Percentiles rank a stretch among this genome's conserved stretches.
Conservation (phyloP, 2,113 vertebrate genomes). For the Dissostichus mawsoni region DNA sequence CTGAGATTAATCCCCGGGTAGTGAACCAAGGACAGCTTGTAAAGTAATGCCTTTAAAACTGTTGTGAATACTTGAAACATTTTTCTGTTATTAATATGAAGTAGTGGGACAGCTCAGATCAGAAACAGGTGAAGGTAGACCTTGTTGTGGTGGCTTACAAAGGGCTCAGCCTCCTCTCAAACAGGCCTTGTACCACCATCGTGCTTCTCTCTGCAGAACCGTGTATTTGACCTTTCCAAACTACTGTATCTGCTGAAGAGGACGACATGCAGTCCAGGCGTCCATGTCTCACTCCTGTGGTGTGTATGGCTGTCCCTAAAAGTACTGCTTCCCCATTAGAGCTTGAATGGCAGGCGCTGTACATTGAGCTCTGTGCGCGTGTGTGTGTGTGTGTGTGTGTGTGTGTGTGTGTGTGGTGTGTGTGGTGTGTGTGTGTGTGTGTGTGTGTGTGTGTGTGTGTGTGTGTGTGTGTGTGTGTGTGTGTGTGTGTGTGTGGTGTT, state of each 20-base stretch:
- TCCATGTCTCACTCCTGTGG: conserved; percentile 5
- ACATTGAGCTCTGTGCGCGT: conserved; percentile 7
- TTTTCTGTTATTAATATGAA: conserved; percentile 8
- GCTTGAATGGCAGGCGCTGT: conserved; percentile 31
- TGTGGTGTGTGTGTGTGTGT: not conserved
- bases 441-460: not conserved
- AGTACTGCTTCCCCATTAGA: conserved; percentile 33
- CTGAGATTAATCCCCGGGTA: not conserved
- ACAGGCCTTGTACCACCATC: conserved; percentile 7
- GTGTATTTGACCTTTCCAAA: conserved; percentile 27
- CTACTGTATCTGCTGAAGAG: not conserved
- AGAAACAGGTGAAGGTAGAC: not conserved
- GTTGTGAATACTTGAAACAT: conserved; percentile 57
- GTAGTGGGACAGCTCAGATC: conserved; percentile 11
- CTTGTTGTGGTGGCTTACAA: not conserved
- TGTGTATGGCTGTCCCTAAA: conserved; percentile 11
- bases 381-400: not conserved
- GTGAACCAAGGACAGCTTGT: not conserved
- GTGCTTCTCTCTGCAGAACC: conserved; percentile 31
- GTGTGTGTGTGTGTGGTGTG: too few species aligned
- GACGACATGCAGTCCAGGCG: not conserved
- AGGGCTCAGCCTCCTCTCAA: conserved; percentile 46
- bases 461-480: not conserved
- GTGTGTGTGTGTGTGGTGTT: not conserved
- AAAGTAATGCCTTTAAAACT: conserved; percentile 49